These are phyloP conservation scores for Telmatochromis sp. DNA, from an alignment of 2,113 vertebrate species.

Conservation along the genomic window DNA sequence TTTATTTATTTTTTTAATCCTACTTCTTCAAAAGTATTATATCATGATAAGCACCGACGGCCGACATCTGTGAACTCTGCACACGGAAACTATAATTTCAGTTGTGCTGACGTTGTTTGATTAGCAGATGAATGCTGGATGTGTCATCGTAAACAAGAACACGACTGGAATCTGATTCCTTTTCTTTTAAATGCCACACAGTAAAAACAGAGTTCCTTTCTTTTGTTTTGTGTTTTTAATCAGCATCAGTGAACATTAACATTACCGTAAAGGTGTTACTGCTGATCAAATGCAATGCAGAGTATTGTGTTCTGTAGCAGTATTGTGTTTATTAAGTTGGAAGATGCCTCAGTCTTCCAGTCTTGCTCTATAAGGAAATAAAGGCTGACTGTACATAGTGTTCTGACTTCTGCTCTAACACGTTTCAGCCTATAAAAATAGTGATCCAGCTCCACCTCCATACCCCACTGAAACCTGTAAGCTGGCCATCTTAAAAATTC, in stretches of 20 bases:
- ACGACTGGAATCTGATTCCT: not conserved
- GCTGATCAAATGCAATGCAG: not conserved
- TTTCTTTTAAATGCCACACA: not conserved
- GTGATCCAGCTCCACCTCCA: not conserved
- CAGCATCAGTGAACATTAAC: fast-evolving
- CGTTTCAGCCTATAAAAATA: not conserved
- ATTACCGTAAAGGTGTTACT: not conserved
- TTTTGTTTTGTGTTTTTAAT: not conserved
- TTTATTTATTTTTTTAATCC: not conserved
- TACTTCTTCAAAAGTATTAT: not conserved
- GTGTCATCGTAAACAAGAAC: not conserved
- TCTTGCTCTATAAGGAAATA: not conserved
- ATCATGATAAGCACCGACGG: too few species aligned
- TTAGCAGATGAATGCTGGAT: not conserved
- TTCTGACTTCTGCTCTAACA: not conserved
- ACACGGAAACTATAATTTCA: not conserved
- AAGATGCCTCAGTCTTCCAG: not conserved
- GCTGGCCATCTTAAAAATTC: not conserved
- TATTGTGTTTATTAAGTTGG: not conserved
- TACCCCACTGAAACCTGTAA: not conserved
- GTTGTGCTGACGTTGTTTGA: not conserved
- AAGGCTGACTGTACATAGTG: not conserved
- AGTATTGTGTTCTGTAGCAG: not conserved
- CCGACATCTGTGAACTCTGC: not conserved
- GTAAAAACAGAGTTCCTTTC: not conserved